phyloP scores from a whole-genome alignment of 2,797 vertebrate genomes.

The Steatocranus sp. region DNA sequence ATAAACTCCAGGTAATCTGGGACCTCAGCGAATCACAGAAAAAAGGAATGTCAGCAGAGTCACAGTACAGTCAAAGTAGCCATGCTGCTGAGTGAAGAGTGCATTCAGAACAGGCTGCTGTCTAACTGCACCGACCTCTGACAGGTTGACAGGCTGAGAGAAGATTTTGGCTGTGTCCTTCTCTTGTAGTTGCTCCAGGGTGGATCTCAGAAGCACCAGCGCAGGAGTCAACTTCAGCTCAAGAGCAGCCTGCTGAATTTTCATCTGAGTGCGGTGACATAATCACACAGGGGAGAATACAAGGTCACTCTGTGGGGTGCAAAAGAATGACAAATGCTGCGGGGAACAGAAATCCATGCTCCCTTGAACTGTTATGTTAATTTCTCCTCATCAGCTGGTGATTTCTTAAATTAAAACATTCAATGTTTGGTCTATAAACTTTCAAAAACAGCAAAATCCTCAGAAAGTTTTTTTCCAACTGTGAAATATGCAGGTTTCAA shows the following conservation, averaged over 20 bases:
- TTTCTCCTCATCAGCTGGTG: neutral
- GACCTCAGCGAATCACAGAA: slow-evolving; percentile 77
- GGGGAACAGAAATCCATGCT: neutral
- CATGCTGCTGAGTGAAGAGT: neutral
- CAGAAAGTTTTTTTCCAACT: neutral
- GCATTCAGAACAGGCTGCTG: neutral
- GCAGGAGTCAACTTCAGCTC: slow-evolving; percentile 92
- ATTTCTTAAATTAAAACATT: neutral
- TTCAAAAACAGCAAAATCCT: neutral
- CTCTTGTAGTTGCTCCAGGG: slow-evolving; percentile 92
- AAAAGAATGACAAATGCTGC: neutral
- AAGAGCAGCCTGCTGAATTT: slow-evolving; percentile 90
- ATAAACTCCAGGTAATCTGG: slow-evolving; percentile 99
- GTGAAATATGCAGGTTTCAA: neutral
- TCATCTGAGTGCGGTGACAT: slow-evolving; percentile 75
- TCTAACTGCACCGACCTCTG: slow-evolving; percentile 77
- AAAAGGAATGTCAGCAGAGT: slow-evolving; percentile 30
- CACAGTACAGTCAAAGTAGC: neutral
- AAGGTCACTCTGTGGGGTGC: neutral
- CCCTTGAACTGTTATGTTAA: neutral
- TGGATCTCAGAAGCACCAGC: slow-evolving; percentile 86
- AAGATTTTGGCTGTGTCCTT: slow-evolving; percentile 94
- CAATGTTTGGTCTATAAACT: neutral
- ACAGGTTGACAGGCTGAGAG: slow-evolving; percentile 87
- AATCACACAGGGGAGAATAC: neutral